These are phyloP conservation scores for Xylophagus ater DNA, from an alignment of 2,888 invertebrate genomes.

Conservation along the genomic window DNA sequence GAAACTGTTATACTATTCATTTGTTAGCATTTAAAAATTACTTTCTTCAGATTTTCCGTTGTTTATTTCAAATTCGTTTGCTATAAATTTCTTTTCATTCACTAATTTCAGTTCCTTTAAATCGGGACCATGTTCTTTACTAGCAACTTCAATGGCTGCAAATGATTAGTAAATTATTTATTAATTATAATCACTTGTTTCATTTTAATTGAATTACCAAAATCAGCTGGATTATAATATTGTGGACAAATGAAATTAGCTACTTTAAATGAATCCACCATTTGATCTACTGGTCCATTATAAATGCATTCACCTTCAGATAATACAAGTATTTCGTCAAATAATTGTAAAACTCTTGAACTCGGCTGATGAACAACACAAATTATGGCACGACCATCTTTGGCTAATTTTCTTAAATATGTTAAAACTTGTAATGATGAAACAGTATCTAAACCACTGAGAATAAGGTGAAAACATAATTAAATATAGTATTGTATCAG, in stretches of 20 bases:
- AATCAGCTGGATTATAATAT: conserved; percentile 85
- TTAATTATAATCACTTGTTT: not conserved
- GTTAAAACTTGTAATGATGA: conserved; percentile 70
- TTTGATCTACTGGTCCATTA: conserved; percentile 59
- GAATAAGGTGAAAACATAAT: conserved; percentile 21
- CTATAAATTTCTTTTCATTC: conserved; percentile 6
- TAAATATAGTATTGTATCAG: too few species aligned
- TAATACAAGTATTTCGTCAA: conserved; percentile 75
- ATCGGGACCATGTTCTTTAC: conserved; percentile 43
- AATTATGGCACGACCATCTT: conserved; percentile 71
- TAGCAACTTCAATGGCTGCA: conserved; percentile 48
- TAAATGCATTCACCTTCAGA: conserved; percentile 66
- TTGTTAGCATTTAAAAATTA: not conserved
- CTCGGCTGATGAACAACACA: conserved; percentile 88
- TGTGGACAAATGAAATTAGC: conserved; percentile 65
- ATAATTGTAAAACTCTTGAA: conserved; percentile 70
- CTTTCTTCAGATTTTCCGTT: not conserved
- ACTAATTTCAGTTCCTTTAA: conserved; percentile 22
- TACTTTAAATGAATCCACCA: conserved; percentile 59
- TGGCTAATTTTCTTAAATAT: conserved; percentile 64
- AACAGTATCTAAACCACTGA: conserved; percentile 67
- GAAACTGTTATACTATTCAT: not conserved
- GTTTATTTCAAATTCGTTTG: not conserved
- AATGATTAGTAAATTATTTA: conserved; percentile 1
- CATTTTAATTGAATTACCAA: conserved; percentile 44